Percentiles rank a stretch among this genome's conserved stretches.
These are phyloP conservation scores for Myopa testacea DNA, from an alignment of 2,888 invertebrate genomes.

Conservation along the genomic window DNA sequence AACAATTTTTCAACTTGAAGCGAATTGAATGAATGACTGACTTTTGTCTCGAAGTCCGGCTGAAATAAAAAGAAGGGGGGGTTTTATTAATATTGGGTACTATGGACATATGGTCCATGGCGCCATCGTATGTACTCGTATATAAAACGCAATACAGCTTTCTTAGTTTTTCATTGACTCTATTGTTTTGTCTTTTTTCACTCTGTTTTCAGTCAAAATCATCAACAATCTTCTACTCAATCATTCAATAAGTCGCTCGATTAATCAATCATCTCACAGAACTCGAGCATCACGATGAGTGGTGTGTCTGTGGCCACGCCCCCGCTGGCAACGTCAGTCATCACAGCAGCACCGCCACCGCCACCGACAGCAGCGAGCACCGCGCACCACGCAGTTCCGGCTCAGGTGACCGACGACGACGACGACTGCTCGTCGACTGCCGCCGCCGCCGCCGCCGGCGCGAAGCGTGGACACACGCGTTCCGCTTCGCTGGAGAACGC, in stretches of 20 bases:
- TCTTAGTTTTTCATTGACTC: too few relatives aligned
- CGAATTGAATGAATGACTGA: too few relatives aligned
- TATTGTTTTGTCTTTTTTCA: too few relatives aligned
- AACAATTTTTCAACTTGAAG: too few relatives aligned
- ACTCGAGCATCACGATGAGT: neutral
- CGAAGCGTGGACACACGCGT: conserved; percentile 65
- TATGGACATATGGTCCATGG: too few relatives aligned
- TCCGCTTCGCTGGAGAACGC: conserved; percentile 66
- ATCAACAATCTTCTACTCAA: neutral
- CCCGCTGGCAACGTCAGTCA: neutral
- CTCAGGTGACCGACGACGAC: conserved; percentile 46
- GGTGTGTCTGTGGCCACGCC: conserved; percentile 2
- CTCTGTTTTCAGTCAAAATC: neutral
- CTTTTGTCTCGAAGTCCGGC: too few relatives aligned
- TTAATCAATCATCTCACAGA: too few relatives aligned
- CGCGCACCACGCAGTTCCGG: conserved; percentile 55
- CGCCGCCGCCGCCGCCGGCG: conserved; percentile 37
- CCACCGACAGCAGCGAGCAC: conserved; percentile 37
- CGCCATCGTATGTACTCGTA: too few relatives aligned
- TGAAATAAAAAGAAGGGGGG: too few relatives aligned
- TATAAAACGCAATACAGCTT: too few relatives aligned
- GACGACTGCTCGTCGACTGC: conserved; percentile 20
- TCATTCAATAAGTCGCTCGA: too few relatives aligned
- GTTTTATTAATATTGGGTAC: too few relatives aligned
- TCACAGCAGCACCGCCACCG: neutral